These are phyloP conservation scores for Triplophysa tibetana DNA, from an alignment of 2,113 vertebrate species.

Conservation along the genomic window DNA sequence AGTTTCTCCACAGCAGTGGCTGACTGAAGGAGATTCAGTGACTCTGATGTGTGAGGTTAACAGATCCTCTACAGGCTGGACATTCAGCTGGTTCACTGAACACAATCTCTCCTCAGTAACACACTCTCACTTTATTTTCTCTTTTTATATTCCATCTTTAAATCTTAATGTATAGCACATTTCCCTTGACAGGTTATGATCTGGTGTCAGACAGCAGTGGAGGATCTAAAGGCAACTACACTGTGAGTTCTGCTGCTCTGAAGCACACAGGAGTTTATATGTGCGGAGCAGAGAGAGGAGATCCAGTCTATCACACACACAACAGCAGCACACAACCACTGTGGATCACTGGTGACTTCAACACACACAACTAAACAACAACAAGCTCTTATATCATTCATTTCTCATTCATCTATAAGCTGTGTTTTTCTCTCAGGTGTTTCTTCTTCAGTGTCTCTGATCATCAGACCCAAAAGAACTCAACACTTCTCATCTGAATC, in stretches of 20 bases:
- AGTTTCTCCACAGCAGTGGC: slow-evolving; percentile 26
- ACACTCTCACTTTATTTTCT: too few relatives aligned
- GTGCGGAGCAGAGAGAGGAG: slow-evolving; percentile 32
- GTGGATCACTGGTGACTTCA: slow-evolving; percentile 44
- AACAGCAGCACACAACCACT: slow-evolving; percentile 31
- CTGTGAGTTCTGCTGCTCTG: slow-evolving; percentile 41
- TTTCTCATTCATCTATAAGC: neutral
- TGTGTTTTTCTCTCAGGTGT: slow-evolving; percentile 13
- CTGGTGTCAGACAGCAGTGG: slow-evolving; percentile 29
- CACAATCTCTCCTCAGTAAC: neutral
- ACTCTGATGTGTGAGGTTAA: slow-evolving; percentile 29
- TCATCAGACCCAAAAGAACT: slow-evolving; percentile 38
- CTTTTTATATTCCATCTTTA: too few relatives aligned
- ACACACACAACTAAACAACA: neutral
- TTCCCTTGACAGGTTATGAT: neutral
- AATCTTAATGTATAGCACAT: too few relatives aligned
- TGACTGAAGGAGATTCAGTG: slow-evolving; percentile 24
- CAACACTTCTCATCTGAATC: slow-evolving; percentile 33
- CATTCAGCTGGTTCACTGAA: neutral
- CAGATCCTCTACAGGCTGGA: slow-evolving; percentile 2
- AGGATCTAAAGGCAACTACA: slow-evolving; percentile 37
- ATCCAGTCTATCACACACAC: neutral
- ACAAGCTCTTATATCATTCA: too few relatives aligned
- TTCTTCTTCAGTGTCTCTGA: slow-evolving; percentile 39
- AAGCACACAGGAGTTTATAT: slow-evolving; percentile 41